These are phyloP conservation scores for Neodiprion pinetum DNA, from an alignment of 1,140 invertebrate species.

Conservation along the genomic window DNA sequence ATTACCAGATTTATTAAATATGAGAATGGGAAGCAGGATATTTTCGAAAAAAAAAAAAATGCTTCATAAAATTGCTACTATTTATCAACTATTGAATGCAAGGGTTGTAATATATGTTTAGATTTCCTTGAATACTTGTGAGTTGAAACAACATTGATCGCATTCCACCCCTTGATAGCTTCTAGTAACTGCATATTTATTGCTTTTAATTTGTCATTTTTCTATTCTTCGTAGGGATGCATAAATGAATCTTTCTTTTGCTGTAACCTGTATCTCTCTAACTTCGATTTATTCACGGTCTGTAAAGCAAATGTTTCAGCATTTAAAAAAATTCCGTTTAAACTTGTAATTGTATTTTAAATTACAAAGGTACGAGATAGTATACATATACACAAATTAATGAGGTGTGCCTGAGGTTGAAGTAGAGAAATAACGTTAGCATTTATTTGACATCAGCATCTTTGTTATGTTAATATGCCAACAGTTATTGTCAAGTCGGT, in stretches of 20 bases:
- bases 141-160: neutral
- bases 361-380: neutral
- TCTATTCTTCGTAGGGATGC: neutral
- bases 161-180: slow-evolving; percentile 18
- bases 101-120: neutral
- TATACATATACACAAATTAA: neutral
- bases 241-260: neutral
- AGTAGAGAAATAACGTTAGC: neutral
- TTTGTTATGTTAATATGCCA: too few species aligned
- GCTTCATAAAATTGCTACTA: too few species aligned
- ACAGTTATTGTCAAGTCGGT: too few species aligned
- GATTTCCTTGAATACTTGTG: neutral
- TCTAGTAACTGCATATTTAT: slow-evolving; percentile 13
- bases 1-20: neutral
- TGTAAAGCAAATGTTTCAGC: slow-evolving; percentile 32
- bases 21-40: neutral
- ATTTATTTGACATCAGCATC: too few species aligned
- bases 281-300: slow-evolving; percentile 32
- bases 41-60: neutral
- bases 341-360: slow-evolving; percentile 22
- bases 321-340: slow-evolving; percentile 25
- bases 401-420: too few species aligned
- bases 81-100: neutral
- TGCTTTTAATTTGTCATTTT: slow-evolving; percentile 8
- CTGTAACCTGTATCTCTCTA: neutral